Evolutionary conservation across 2,888 invertebrate species (phyloP), one percentile per base, ranked within the genome.

Genomic region (Vanessa cardui): DNA sequence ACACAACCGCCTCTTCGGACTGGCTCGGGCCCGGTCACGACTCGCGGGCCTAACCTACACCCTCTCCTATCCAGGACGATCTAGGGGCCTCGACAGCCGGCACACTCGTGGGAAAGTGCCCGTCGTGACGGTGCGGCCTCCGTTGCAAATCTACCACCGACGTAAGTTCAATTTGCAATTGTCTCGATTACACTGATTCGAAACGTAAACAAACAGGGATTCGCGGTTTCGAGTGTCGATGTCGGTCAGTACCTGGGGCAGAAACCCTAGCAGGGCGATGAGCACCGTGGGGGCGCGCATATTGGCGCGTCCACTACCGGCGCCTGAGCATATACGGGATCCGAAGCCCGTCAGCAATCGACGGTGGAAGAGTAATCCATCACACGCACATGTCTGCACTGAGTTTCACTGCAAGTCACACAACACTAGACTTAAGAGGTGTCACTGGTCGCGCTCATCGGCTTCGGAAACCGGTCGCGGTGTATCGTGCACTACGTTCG

Each of bases 241-340:
- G 79, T 83, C 84, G 33, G 39, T 59, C 85, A 78, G 88, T 91
- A 92, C 92, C 92, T 92, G 92, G 89, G 92, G 92, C 79, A 92
- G 91, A 88, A 92, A 90, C 92, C 92, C 92, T 90, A 92, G 86
- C 87, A 92, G 92, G 92, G 92, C 92, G 84, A 92, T 78, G 83
- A 92, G 88, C 91, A 92, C 87, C 89, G 92, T 88, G 82, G 89
- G 88, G 90, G 88, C 90, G 92, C 92, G 92, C 92, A 92, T 92
- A 83, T 83, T 91, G 92, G 88, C 92, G 91, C 91, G 88, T 81
- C 90, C 90, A 83, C 89, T 84, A 87, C 86, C 91, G 90, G 92
- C 90, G 92, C 92, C 91, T 88, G 92, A 84, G 89, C 90, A 91
- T 89, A 85, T 81, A 85, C 81, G 86, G 87, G 88, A 80, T 78